Evolutionary conservation across 92 coral and sea anemone species (phyloP).

Genomic region (Epizoanthus rinbou): DNA sequence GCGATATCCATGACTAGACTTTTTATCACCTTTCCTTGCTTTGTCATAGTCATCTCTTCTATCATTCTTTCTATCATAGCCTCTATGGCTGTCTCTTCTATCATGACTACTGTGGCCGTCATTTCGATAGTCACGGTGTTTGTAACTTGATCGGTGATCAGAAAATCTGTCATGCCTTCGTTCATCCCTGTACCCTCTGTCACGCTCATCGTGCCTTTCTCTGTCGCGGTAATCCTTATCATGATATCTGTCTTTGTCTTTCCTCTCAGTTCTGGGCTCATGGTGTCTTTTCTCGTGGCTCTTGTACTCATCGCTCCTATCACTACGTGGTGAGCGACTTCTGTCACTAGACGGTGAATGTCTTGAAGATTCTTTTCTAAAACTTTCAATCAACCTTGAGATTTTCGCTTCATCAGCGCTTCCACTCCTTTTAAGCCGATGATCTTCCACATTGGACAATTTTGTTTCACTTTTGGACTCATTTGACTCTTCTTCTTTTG

Average conservation of each 20-base stretch:
- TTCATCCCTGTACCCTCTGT: slow-evolving; percentile 64
- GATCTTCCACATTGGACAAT: neutral
- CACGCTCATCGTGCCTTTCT: slow-evolving; percentile 67
- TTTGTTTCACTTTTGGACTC: slow-evolving; percentile 8
- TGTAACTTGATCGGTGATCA: slow-evolving; percentile 64
- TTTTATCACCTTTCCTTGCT: slow-evolving; percentile 58
- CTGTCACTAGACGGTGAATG: slow-evolving; percentile 63
- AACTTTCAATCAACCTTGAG: slow-evolving; percentile 63
- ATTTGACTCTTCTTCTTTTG: slow-evolving; percentile 47
- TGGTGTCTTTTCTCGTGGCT: slow-evolving; percentile 75
- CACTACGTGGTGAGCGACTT: slow-evolving; percentile 75
- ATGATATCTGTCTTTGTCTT: slow-evolving; percentile 71
- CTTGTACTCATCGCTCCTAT: slow-evolving; percentile 65
- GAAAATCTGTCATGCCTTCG: slow-evolving; percentile 69
- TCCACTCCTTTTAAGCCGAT: slow-evolving; percentile 16
- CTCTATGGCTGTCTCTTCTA: slow-evolving; percentile 58
- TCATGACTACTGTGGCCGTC: slow-evolving; percentile 59
- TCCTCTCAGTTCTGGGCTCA: slow-evolving; percentile 66
- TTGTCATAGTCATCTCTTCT: slow-evolving; percentile 78
- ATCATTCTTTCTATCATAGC: slow-evolving; percentile 66
- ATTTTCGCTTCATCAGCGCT: slow-evolving; percentile 57
- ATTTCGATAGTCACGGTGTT: slow-evolving; percentile 60
- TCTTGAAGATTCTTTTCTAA: slow-evolving; percentile 62
- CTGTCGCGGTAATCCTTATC: slow-evolving; percentile 58
- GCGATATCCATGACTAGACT: slow-evolving; percentile 67